Percentiles rank a stretch among this genome's conserved stretches.
Evolutionary conservation across 2,797 vertebrate genomes (phyloP).

Genomic region (Anas acuta): DNA sequence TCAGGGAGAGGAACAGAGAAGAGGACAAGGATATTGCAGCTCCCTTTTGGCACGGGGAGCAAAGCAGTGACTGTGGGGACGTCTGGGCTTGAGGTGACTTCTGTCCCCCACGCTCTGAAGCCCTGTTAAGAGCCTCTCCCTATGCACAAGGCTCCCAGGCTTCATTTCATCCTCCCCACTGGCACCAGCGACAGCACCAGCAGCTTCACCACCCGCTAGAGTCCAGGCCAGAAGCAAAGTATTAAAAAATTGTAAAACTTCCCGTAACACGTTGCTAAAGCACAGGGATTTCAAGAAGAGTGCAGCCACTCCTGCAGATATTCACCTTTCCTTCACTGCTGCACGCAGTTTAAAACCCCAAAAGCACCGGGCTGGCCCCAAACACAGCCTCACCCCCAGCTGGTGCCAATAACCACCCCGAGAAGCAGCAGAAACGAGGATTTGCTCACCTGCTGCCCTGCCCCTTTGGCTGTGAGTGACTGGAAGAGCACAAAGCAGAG

Average conservation of each 20-base stretch:
- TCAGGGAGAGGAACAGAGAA: too few species aligned
- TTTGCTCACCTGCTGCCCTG: neutral
- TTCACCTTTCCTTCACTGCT: rapidly evolving
- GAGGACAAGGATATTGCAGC: neutral
- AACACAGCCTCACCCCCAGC: neutral
- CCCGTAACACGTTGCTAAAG: neutral
- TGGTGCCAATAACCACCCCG: neutral
- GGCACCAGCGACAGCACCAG: neutral
- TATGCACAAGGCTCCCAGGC: neutral
- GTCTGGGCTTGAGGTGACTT: neutral
- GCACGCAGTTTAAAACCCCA: neutral
- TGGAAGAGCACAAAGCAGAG: neutral
- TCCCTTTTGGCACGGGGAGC: rapidly evolving
- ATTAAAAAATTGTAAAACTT: too few species aligned
- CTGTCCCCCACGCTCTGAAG: rapidly evolving
- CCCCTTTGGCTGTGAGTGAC: neutral
- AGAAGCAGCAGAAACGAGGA: neutral
- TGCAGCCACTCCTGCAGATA: neutral
- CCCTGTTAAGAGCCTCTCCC: neutral
- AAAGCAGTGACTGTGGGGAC: neutral
- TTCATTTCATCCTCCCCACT: neutral
- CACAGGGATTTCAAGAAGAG: rapidly evolving
- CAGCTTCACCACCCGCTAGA: rapidly evolving
- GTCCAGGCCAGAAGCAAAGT: neutral
- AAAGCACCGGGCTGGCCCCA: neutral